Evolutionary conservation across 2,888 invertebrate genomes (phyloP).

Genomic region (Encarsia formosa): DNA sequence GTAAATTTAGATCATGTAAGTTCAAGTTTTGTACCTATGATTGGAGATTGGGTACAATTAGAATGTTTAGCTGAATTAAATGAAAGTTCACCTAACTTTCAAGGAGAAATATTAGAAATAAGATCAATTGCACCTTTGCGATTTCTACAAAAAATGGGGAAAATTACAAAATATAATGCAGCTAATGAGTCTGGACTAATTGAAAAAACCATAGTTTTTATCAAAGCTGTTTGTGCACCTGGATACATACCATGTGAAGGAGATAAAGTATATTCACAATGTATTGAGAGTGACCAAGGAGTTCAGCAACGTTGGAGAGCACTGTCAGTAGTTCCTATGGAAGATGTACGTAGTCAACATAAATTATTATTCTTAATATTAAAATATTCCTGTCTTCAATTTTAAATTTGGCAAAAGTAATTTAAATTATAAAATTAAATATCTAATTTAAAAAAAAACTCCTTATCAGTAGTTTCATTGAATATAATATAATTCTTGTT

Average conservation of each 20-base stretch:
- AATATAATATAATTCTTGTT: no score
- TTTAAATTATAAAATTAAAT: no score
- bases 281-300: conserved; percentile 70
- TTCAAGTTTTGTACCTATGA: conserved; percentile 63
- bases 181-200: conserved; percentile 54
- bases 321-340: conserved; percentile 50
- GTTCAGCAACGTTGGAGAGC: conserved; percentile 60
- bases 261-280: conserved; percentile 63
- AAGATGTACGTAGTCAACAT: conserved; percentile 24
- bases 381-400: no score
- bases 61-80: conserved; percentile 62
- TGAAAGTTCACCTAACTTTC: conserved; percentile 54
- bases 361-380: not conserved
- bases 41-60: conserved; percentile 68
- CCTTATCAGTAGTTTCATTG: no score
- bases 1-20: conserved; percentile 62
- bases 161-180: conserved; percentile 51
- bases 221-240: conserved; percentile 55
- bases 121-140: conserved; percentile 60
- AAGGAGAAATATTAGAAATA: conserved; percentile 61
- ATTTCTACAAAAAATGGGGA: conserved; percentile 55
- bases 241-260: conserved; percentile 58
- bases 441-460: no score
- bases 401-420: no score
- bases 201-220: conserved; percentile 60